Evolutionary conservation across 1,140 invertebrate genomes (phyloP).

Genomic region (Platorchestia sp.): DNA sequence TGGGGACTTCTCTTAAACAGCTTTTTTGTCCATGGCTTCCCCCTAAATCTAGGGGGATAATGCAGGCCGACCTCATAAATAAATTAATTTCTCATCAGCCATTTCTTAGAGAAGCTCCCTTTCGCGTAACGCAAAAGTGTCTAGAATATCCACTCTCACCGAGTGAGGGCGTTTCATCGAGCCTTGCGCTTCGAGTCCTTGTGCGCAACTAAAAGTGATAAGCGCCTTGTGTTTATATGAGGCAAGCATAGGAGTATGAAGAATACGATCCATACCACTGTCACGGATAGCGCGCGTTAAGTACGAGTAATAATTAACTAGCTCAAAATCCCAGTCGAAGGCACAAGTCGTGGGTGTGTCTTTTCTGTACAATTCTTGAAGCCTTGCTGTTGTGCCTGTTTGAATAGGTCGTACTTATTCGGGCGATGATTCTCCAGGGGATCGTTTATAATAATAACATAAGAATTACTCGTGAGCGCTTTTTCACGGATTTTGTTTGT

Average conservation of each 20-base stretch:
- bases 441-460: background rate
- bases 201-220: background rate
- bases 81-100: background rate
- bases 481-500: background rate
- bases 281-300: too few relatives aligned
- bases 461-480: background rate
- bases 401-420: background rate
- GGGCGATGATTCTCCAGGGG: background rate
- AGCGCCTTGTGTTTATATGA: background rate
- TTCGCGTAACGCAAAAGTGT: background rate
- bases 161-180: too few relatives aligned
- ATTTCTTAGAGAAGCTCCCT: background rate
- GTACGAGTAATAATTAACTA: background rate
- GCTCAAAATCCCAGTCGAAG: background rate
- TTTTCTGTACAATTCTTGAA: background rate
- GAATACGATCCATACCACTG: background rate
- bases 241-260: background rate
- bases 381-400: background rate
- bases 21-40: background rate
- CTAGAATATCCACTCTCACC: background rate
- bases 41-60: background rate
- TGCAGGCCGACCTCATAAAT: background rate
- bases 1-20: background rate
- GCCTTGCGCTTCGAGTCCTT: background rate
- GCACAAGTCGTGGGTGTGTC: background rate